Base-by-base conservation (phyloP, 2,797 vertebrate genomes). In the Eremophila alpestris region DNA sequence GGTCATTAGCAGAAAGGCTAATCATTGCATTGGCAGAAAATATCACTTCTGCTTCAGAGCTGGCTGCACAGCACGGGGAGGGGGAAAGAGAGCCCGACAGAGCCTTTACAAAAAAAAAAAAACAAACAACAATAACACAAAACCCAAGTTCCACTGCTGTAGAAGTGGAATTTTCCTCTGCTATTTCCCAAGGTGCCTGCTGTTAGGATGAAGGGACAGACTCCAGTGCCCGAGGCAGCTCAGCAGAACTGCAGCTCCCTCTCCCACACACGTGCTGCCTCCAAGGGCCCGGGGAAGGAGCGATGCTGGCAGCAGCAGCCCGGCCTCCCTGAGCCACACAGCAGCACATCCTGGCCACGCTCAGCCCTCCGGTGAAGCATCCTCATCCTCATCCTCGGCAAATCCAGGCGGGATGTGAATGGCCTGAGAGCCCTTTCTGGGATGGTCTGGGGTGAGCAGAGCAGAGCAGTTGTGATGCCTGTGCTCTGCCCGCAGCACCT, bases 1-100 rank as follows among this genome's bases (percentile, higher is more conserved):
- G 93, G 92, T 95, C 94, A 97, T 96, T 96, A 97, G 90, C 65
- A 23, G 94, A 88, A 93, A 91, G 89, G 89, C 91, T 94, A 95
- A 96, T 97, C 87, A 92, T 95, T 85, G 87, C 89, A 68, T 88
- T 96, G 95, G 96, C 95, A 95, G 89, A 94, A 93, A 88, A 86
- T 30, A 89, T 59, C 83, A 56, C 63, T 93, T 91, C 92, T 93
- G 89, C 91, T 95, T 93, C 95, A 91, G 94, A 90, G 94, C 79
- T 59, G 91, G 85, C 79, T 96, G 94, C 18, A 0, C 38, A 62
- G 79, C 55, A 15, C 0, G 0, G 48, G 43, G 76, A 89, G 41
- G 14, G 62, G 71, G 59, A 60, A 38, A 55, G 58, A 60, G 45
- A 67, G 79, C 69, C 55, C 55, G 48, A 56, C 20, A 73, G 51